A percentile compares a stretch with the other conserved stretches of the same genome.
Evolutionary conservation across 2,888 invertebrate genomes (phyloP).

Genomic region (Archaeoteleia sp.): DNA sequence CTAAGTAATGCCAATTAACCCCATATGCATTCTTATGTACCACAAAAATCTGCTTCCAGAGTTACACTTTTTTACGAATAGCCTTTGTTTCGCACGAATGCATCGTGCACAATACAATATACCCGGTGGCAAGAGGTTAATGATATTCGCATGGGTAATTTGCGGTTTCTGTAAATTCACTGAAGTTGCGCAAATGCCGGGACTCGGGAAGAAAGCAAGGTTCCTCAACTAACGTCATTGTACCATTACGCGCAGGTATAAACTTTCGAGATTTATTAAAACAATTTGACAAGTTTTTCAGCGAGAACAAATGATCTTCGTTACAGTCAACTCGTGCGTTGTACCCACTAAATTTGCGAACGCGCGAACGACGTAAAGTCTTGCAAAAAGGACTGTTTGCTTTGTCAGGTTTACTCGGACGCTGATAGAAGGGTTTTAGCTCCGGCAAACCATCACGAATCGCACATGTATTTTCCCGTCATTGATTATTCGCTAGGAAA

Average conservation of each 20-base stretch:
- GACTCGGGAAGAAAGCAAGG: conserved; percentile 38
- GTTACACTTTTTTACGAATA: conserved; percentile 28
- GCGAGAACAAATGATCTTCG: no score
- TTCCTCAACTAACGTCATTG: conserved; percentile 8
- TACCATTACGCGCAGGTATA: conserved; percentile 18
- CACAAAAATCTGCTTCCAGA: conserved; percentile 30
- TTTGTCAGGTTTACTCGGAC: conserved; percentile 38
- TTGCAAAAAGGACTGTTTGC: conserved; percentile 31
- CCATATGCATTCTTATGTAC: conserved; percentile 9
- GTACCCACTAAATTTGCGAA: conserved; percentile 29
- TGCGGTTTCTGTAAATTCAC: conserved; percentile 39
- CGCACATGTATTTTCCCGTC: conserved; percentile 50
- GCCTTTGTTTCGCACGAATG: conserved; percentile 12
- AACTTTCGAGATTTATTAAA: conserved; percentile 23
- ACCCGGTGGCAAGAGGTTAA: conserved; percentile 35
- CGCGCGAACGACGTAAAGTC: conserved; percentile 16
- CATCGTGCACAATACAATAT: conserved; percentile 24
- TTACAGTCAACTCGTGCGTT: no score
- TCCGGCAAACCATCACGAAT: conserved; percentile 44
- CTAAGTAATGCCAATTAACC: conserved; percentile 12
- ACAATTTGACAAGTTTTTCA: conserved; percentile 21
- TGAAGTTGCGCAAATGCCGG: conserved; percentile 20
- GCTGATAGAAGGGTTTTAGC: conserved; percentile 44
- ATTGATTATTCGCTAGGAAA: conserved; percentile 53
- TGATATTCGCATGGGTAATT: conserved; percentile 48